Conservation (phyloP, 2,113 vertebrate genomes). For the Athene cunicularia region DNA sequence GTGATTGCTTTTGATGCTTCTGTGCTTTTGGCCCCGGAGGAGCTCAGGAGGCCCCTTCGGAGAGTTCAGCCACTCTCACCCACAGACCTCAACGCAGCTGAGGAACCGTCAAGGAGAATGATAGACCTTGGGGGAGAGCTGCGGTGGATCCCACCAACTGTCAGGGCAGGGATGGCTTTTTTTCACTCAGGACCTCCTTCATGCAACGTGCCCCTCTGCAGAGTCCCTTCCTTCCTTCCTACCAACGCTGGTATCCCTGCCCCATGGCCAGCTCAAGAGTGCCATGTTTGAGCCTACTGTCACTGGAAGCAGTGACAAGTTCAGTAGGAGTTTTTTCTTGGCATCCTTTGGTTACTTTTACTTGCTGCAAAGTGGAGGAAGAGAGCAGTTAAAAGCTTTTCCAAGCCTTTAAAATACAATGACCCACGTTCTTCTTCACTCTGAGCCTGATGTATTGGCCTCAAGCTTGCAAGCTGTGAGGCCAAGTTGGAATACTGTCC, state of each 20-base stretch:
- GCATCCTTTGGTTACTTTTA: not conserved
- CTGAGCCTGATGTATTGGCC: not conserved
- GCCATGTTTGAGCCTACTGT: not conserved
- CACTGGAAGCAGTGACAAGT: not conserved
- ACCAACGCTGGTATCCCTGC: not conserved
- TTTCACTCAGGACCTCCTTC: not conserved
- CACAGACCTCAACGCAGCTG: rapidly evolving
- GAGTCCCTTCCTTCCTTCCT: not conserved
- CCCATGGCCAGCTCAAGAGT: not conserved
- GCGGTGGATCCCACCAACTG: not conserved
- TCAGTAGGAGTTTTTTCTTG: not conserved
- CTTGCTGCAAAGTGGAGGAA: not conserved
- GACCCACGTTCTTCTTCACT: not conserved
- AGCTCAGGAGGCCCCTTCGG: not conserved
- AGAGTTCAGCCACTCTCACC: not conserved
- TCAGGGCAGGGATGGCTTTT: not conserved
- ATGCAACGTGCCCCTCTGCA: rapidly evolving
- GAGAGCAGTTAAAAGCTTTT: not conserved
- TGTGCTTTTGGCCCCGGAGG: not conserved
- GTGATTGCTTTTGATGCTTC: constrained; percentile 8
- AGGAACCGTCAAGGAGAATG: not conserved
- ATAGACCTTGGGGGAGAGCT: not conserved
- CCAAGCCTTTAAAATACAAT: not conserved
- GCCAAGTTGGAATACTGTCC: not conserved
- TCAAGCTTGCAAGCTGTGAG: too few relatives aligned